These are phyloP conservation scores for Recurvirostra avosetta DNA, from an alignment of 2,113 vertebrate genomes.

Conservation along the genomic window DNA sequence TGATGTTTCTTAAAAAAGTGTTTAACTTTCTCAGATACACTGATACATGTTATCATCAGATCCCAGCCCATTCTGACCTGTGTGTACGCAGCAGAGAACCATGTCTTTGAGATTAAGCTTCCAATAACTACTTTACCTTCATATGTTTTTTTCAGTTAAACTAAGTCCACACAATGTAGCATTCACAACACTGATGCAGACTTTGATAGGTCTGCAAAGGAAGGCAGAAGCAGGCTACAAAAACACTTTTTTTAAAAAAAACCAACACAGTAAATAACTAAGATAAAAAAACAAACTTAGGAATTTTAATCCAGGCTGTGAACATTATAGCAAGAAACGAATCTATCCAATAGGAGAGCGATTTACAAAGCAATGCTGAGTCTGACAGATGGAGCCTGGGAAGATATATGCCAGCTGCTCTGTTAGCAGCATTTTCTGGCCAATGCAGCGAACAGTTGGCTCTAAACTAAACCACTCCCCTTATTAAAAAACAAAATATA, in stretches of 20 bases:
- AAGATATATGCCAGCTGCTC: conserved; percentile 53
- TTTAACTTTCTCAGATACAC: background rate
- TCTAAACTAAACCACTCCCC: background rate
- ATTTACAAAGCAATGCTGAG: background rate
- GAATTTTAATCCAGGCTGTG: conserved; percentile 2
- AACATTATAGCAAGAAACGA: background rate
- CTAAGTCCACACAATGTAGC: background rate
- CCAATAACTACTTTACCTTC: background rate
- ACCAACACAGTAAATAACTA: background rate
- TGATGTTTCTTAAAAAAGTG: background rate
- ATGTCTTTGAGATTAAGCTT: background rate
- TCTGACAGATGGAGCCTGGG: conserved; percentile 41
- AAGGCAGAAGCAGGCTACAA: background rate
- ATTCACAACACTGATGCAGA: background rate
- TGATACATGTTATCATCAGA: background rate
- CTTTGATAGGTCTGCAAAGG: background rate
- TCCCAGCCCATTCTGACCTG: background rate
- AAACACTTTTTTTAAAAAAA: background rate
- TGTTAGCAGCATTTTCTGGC: background rate
- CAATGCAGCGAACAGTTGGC: background rate
- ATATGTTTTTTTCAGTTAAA: background rate
- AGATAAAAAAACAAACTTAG: background rate
- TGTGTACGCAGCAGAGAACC: background rate
- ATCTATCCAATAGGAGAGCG: background rate
- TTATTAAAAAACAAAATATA: background rate